Conservation (phyloP, 37 sponge, comb jelly and placozoan genomes). For the Axinella damicornis region DNA sequence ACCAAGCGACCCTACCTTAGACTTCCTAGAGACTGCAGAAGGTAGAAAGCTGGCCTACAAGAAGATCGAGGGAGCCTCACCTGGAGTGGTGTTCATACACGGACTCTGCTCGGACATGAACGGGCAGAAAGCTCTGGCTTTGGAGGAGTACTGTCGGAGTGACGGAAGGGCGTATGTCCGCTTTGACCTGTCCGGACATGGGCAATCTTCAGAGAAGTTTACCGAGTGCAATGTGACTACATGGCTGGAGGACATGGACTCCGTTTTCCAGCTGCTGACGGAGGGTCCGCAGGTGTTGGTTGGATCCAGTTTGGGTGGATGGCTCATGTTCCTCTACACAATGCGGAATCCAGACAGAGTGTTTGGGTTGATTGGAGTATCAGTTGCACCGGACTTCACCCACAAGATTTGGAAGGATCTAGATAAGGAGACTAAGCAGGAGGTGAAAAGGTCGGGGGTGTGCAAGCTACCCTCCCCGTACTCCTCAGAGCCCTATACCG, state of each 20-base stretch:
- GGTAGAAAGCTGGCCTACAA: conserved; percentile 65
- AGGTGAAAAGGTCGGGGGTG: conserved; percentile 49
- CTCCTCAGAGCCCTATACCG: conserved; percentile 22
- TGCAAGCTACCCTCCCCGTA: conserved; percentile 26
- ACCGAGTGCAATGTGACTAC: conserved; percentile 57
- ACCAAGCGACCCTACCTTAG: too few relatives aligned
- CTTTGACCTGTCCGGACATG: conserved; percentile 71
- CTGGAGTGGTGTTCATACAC: conserved; percentile 81
- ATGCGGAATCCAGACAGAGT: conserved; percentile 76
- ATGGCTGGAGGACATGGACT: conserved; percentile 72
- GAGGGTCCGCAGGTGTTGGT: conserved; percentile 68
- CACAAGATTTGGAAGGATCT: conserved; percentile 58
- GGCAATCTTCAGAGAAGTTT: conserved; percentile 49
- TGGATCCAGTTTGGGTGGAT: conserved; percentile 76
- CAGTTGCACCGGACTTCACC: conserved; percentile 65
- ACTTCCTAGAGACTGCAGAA: conserved; percentile 53
- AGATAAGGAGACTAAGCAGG: conserved; percentile 37
- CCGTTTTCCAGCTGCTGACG: conserved; percentile 51
- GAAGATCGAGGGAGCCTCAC: conserved; percentile 51
- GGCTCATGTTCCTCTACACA: conserved; percentile 82
- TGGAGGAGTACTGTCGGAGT: conserved; percentile 57
- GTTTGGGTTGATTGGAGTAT: conserved; percentile 68
- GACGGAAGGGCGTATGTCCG: conserved; percentile 46
- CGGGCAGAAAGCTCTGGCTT: conserved; percentile 46
- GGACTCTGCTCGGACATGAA: conserved; percentile 50